Conservation (phyloP, 2,888 invertebrate species). For the Lymantria dispar region DNA sequence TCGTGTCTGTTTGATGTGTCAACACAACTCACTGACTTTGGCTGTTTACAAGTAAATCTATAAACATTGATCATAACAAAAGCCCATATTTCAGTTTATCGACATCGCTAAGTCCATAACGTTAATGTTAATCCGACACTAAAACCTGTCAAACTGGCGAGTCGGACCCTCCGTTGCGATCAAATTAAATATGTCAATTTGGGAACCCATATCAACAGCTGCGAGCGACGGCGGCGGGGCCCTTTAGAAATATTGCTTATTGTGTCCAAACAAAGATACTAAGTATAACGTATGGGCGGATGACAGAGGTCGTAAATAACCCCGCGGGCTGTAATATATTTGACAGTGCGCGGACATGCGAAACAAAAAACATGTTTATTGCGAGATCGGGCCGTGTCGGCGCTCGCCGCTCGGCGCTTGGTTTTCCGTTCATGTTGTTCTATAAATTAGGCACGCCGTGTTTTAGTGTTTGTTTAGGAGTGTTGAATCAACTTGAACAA, state of each 20-base stretch:
- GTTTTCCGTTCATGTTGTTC: conserved; percentile 36
- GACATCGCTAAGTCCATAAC: conserved; percentile 61
- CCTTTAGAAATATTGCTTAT: conserved; percentile 83
- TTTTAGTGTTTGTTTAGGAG: conserved; percentile 66
- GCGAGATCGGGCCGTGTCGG: conserved; percentile 55
- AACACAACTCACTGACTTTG: conserved; percentile 41
- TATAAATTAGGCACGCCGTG: conserved; percentile 65
- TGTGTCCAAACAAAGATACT: conserved; percentile 83
- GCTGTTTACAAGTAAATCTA: conserved; percentile 43
- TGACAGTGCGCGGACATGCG: conserved; percentile 82
- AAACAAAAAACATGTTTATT: conserved; percentile 82
- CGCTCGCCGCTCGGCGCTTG: conserved; percentile 19
- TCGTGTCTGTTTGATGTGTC: conserved; percentile 64
- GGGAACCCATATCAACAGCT: conserved; percentile 82
- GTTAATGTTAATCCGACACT: conserved; percentile 78
- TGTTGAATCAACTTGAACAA: conserved; percentile 28
- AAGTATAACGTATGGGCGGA: conserved; percentile 83
- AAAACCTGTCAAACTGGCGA: conserved; percentile 78
- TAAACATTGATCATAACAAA: conserved; percentile 44
- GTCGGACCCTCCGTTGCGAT: conserved; percentile 75
- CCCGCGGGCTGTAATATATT: conserved; percentile 81
- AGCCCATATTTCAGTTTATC: conserved; percentile 56
- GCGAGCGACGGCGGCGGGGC: conserved; percentile 75
- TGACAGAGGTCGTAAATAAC: conserved; percentile 80
- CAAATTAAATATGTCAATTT: conserved; percentile 83